These are phyloP conservation scores for Hassar affinis DNA, from an alignment of 2,113 vertebrate species.

Conservation along the genomic window DNA sequence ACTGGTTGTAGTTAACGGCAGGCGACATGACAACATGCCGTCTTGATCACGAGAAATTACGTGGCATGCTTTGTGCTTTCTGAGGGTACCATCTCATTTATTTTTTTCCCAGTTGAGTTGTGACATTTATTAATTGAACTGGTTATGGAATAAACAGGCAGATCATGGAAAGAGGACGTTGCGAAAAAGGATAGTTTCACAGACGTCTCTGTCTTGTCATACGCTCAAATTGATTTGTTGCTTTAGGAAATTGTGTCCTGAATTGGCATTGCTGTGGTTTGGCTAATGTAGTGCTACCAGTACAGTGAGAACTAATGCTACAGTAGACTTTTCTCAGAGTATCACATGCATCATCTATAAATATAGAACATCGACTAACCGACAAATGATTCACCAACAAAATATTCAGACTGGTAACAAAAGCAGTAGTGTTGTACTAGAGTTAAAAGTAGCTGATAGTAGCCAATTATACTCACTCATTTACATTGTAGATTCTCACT, in stretches of 20 bases:
- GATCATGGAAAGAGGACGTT: not conserved
- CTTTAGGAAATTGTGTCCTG: constrained; percentile 12
- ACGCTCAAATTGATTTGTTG: constrained; percentile 14
- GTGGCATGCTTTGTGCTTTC: not conserved
- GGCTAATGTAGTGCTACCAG: not conserved
- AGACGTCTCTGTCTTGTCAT: constrained; percentile 21
- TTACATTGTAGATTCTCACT: no score
- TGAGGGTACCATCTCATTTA: not conserved
- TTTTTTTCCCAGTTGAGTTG: not conserved
- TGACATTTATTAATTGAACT: not conserved
- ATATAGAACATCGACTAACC: not conserved
- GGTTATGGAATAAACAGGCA: not conserved
- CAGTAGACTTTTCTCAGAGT: not conserved
- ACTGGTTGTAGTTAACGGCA: not conserved
- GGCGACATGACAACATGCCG: not conserved
- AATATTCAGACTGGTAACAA: not conserved
- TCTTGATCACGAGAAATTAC: not conserved
- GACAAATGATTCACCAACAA: not conserved
- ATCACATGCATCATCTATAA: not conserved
- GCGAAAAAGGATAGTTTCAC: not conserved
- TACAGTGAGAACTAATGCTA: not conserved
- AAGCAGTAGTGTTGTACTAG: not conserved
- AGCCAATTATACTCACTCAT: no score
- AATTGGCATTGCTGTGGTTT: constrained; percentile 24
- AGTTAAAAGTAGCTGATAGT: not conserved